Evolutionary conservation across 2,113 vertebrate genomes (phyloP).

Genomic region (Nyctereutes procyonoides): DNA sequence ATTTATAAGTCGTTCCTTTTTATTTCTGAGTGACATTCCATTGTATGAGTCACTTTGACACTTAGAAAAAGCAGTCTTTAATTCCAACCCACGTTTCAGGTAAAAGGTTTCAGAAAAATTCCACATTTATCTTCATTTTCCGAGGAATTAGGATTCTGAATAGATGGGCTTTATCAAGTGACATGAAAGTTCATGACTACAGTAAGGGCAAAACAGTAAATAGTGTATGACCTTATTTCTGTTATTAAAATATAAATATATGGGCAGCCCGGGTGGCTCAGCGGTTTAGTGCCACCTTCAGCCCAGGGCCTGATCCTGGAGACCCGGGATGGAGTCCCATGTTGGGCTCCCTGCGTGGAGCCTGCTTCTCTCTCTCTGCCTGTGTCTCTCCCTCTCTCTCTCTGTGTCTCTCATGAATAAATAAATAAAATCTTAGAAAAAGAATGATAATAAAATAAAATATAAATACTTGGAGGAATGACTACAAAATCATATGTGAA

Average conservation of each 20-base stretch:
- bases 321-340: too few species aligned
- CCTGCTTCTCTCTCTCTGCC: too few species aligned
- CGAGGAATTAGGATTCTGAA: not conserved
- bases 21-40: not conserved
- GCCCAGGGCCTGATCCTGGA: too few species aligned
- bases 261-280: too few species aligned
- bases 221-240: not conserved
- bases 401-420: too few species aligned
- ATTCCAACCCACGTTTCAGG: not conserved
- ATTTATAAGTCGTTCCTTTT: slow-evolving; percentile 20
- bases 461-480: slow-evolving; percentile 3
- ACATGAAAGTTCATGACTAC: not conserved
- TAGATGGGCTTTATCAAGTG: not conserved
- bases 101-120: slow-evolving; percentile 10
- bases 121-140: slow-evolving; percentile 17
- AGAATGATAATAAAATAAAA: not conserved
- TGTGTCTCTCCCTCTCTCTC: too few species aligned
- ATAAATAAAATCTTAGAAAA: too few species aligned
- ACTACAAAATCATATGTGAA: not conserved
- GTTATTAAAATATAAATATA: slow-evolving; percentile 47
- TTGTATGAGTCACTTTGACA: not conserved
- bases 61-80: slow-evolving; percentile 7
- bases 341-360: too few species aligned
- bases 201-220: slow-evolving; percentile 38
- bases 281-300: too few species aligned